phyloP scores from a whole-genome alignment of 2,888 invertebrate genomes.

The Pristionchus japonicus region DNA sequence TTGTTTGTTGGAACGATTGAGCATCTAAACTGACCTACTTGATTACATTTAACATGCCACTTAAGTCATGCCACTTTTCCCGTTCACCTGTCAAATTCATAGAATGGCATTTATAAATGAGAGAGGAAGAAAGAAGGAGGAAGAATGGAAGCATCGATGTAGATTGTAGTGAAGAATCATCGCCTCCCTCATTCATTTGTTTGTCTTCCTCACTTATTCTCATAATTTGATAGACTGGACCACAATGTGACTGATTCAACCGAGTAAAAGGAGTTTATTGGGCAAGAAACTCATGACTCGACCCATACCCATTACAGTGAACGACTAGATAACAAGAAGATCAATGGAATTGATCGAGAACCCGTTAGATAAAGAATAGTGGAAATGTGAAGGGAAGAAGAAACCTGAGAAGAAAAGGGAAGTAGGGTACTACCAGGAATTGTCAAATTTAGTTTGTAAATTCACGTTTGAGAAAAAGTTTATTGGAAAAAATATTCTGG shows the following conservation, averaged over 20 bases:
- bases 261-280: not conserved
- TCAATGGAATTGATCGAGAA: not conserved
- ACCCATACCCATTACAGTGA: not conserved
- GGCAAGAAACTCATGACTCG: not conserved
- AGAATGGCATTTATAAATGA: not conserved
- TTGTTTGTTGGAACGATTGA: not conserved
- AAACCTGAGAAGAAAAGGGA: no score
- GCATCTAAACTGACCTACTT: not conserved
- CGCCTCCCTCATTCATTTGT: not conserved
- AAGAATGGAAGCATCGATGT: not conserved
- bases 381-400: no score
- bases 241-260: not conserved
- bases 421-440: no score
- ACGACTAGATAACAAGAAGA: not conserved
- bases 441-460: no score
- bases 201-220: not conserved
- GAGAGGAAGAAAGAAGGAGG: not conserved
- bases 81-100: not conserved
- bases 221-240: not conserved
- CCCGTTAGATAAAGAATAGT: not conserved
- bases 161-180: not conserved
- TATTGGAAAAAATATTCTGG: no score
- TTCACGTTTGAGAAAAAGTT: no score
- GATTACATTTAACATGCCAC: no score
- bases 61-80: no score